Evolutionary conservation across 2,888 invertebrate species (phyloP).

Genomic region (Liopterus haemorrhoidalis): DNA sequence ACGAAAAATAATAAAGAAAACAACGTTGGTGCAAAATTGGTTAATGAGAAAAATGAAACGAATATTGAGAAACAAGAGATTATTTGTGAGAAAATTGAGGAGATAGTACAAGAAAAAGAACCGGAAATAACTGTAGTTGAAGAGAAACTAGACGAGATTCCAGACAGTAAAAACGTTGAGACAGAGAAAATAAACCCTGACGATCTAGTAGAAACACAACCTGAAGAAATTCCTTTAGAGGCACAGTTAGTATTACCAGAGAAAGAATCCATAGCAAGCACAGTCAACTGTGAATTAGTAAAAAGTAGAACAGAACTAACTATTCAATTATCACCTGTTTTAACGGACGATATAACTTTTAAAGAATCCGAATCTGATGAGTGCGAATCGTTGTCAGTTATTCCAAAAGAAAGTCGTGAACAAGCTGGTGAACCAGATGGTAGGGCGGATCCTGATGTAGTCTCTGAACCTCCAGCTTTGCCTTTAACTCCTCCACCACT

Average conservation of each 20-base stretch:
- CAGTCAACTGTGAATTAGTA: no score
- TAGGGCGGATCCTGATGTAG: conserved; percentile 68
- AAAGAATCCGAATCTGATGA: no score
- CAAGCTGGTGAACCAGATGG: conserved; percentile 81
- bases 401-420: conserved; percentile 62
- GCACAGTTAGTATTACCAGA: no score
- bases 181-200: no score
- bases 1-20: conserved; percentile 50
- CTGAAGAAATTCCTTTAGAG: no score
- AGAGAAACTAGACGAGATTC: no score
- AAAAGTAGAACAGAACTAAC: no score
- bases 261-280: neutral
- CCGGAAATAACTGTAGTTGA: no score
- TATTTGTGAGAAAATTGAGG: conserved; percentile 1
- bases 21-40: conserved; percentile 42
- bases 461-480: conserved; percentile 60
- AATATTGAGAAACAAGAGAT: conserved; percentile 3
- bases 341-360: no score
- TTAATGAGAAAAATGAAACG: conserved; percentile 11
- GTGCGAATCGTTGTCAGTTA: conserved; percentile 14
- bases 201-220: no score
- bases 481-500: conserved; percentile 64
- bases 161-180: no score
- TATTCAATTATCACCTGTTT: no score
- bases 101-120: conserved; percentile 3